Conservation (phyloP, 1,140 invertebrate species). For the Episyrphus balteatus region DNA sequence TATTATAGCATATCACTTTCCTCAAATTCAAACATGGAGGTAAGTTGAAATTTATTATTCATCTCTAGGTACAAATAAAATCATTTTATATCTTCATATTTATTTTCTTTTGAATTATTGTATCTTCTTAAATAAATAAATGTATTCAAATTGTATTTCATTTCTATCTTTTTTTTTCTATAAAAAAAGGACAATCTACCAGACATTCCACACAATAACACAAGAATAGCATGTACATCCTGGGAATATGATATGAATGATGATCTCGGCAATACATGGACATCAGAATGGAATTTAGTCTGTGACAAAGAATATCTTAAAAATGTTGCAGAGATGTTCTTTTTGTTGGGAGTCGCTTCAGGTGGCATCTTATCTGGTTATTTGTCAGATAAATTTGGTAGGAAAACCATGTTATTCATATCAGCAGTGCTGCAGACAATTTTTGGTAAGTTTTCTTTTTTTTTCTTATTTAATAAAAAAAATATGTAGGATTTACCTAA, state of each 20-base stretch:
- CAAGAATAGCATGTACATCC: constrained; percentile 40
- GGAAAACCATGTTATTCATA: constrained; percentile 60
- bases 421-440: constrained; percentile 56
- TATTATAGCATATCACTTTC: constrained; percentile 13
- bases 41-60: constrained; percentile 8
- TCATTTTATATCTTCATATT: too few relatives aligned
- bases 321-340: constrained; percentile 56
- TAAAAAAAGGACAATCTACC: background rate
- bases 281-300: constrained; percentile 54
- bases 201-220: background rate
- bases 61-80: too few relatives aligned
- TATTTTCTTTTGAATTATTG: background rate
- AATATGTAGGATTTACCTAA: too few relatives aligned
- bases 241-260: constrained; percentile 57
- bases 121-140: background rate
- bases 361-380: constrained; percentile 58
- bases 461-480: too few relatives aligned
- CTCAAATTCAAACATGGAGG: constrained; percentile 26
- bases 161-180: background rate
- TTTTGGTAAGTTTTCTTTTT: constrained; percentile 37
- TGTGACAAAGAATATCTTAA: constrained; percentile 51
- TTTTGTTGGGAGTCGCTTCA: constrained; percentile 53
- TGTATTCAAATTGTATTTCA: background rate
- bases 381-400: constrained; percentile 63
- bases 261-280: constrained; percentile 46